These are phyloP conservation scores for Eupithecia insigniata DNA, from an alignment of 2,888 invertebrate genomes.

Conservation along the genomic window DNA sequence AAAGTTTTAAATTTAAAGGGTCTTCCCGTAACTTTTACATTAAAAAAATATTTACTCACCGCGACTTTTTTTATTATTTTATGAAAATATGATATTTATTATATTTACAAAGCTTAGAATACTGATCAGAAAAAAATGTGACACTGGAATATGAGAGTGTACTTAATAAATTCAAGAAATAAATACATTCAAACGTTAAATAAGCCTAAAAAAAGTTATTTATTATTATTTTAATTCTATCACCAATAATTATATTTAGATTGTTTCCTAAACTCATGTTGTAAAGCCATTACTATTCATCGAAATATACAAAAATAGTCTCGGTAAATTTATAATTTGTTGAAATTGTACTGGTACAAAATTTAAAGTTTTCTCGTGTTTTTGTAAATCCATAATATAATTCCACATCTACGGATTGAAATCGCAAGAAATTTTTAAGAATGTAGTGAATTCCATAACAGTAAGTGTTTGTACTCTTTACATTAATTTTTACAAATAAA, in stretches of 20 bases:
- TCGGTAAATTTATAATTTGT: too few species aligned
- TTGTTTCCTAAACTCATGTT: constrained; percentile 12
- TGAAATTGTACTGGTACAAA: neutral
- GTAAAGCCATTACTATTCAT: neutral
- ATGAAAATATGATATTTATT: constrained; percentile 76
- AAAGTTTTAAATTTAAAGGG: constrained; percentile 59
- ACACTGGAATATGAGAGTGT: constrained; percentile 56
- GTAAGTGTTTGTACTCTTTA: neutral
- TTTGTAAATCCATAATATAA: neutral
- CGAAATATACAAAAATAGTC: constrained; percentile 21
- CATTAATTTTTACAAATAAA: too few species aligned
- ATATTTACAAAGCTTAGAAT: constrained; percentile 74
- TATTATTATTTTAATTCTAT: constrained; percentile 61
- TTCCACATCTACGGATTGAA: neutral
- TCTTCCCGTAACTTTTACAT: neutral
- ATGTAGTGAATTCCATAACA: neutral
- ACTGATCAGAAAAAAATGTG: constrained; percentile 64
- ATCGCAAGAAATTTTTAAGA: neutral
- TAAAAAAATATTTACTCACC: constrained; percentile 68
- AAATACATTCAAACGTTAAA: constrained; percentile 36
- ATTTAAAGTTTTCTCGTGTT: neutral
- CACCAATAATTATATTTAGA: constrained; percentile 54
- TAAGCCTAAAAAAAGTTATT: constrained; percentile 38
- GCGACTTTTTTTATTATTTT: constrained; percentile 43
- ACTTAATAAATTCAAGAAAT: constrained; percentile 26